Conservation (phyloP, 2,888 invertebrate genomes). For the Marronus borbonicus region DNA sequence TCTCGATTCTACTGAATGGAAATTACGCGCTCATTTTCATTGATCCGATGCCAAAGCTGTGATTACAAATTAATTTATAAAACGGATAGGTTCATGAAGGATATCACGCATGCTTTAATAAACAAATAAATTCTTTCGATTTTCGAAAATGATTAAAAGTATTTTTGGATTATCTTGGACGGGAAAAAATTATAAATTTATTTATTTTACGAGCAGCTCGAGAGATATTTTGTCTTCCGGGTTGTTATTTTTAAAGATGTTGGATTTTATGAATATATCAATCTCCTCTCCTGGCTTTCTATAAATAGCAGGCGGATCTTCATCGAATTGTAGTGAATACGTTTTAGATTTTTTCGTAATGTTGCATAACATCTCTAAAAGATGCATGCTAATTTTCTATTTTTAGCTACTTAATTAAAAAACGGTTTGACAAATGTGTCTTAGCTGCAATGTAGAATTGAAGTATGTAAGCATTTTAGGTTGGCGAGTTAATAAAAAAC, state of each 20-base stretch:
- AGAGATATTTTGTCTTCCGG: constrained; percentile 16
- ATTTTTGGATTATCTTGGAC: neutral
- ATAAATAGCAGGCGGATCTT: constrained; percentile 5
- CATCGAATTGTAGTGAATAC: neutral
- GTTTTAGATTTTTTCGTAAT: no score
- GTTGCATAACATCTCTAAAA: no score
- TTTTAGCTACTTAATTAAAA: neutral
- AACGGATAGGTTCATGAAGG: neutral
- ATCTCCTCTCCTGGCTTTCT: neutral
- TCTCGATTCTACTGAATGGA: neutral
- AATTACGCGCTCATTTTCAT: constrained; percentile 1
- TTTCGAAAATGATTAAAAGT: neutral
- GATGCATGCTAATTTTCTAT: no score
- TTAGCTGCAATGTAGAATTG: no score
- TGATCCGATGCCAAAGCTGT: neutral
- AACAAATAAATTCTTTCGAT: no score
- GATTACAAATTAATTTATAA: constrained; percentile 1
- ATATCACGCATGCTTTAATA: no score
- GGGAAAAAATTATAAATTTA: neutral
- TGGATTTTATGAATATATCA: neutral
- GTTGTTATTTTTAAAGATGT: constrained; percentile 10
- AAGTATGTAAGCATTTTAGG: no score
- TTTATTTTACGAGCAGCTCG: neutral
- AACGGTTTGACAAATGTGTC: neutral
- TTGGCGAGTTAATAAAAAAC: no score